Base-by-base conservation (phyloP, 2,113 vertebrate genomes). In the Ursus arctos region DNA sequence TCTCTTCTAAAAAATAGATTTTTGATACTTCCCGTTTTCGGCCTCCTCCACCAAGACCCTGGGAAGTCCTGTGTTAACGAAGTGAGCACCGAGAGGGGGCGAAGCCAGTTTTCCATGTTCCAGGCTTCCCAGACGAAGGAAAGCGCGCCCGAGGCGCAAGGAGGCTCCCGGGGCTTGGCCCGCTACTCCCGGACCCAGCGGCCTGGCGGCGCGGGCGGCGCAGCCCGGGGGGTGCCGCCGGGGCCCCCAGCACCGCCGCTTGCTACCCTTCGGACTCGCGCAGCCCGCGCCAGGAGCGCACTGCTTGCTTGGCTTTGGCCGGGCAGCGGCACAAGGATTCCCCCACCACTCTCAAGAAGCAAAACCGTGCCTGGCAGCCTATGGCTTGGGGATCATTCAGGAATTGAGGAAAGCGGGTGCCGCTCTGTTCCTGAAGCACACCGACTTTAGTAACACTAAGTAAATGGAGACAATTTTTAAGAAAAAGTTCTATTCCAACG, bases 101-200 rank as follows among this genome's bases (percentile, higher is more conserved):
- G 15, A 31, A 31, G 12, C 49, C 90, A 4, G 12, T 1, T 4
- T 6, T 57, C 15, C 4, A 6, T 0, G 13, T n/a, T 33, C 7
- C 2, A 19, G 9, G 12, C 63, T 6, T n/a, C 69, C 26, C 31
- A 0, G 6, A 24, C 3, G 4, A 15, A 19, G 6, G 72, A 33
- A 14, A 15, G 14, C 12, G 1, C 1, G 47, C 4, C 12, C 6
- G 61, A n/a, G 9, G 10, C 3, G 10, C 28, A 0, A 0, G 7
- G 40, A 47, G 51, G 14, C 3, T 55, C 22, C 49, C 4, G 4
- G 24, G 19, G 43, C 19, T 22, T 26, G 0, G 43, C 4, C 2
- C 1, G 28, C 21, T 2, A 10, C 59, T 47, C 16, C 6, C 21
- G 0, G 11, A 14, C 28, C 28, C 24, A 3, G 40, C 43, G 2